Evolutionary conservation across 1,140 invertebrate genomes (phyloP), one percentile per base, ranked within the genome.

Genomic region (Trigoniulus corallinus): DNA sequence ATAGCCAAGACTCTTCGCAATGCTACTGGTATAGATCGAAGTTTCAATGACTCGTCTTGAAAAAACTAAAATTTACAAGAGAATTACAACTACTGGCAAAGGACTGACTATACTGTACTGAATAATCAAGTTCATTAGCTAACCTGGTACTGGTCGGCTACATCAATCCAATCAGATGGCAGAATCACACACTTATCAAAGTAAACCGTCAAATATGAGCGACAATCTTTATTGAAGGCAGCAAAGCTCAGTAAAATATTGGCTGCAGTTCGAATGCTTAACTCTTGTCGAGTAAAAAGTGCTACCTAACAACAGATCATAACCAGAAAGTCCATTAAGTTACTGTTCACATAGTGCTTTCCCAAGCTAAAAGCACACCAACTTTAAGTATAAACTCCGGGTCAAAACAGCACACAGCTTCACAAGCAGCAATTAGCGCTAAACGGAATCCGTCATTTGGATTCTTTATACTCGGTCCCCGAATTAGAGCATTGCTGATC

Each of bases 151-250:
- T 64, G 57, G 52, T 68, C 67, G 20, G 69, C 69, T n/a, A 71
- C 67, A 55, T 70, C 68, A 34, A 70, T 70, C 69, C 69, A 72
- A 57, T 71, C 69, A 3, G 67, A 67, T n/a, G 69, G 69, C 39
- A 72, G 57, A 52, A 54, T 54, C 18, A 71, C 62, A 2, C 62
- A 57, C 7, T 53, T 40, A 45, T 56, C 57, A 56, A 65, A 72
- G 53, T 72, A 72, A 51, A 64, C 68, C 50, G 61, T 62, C 39
- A 72, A 51, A 56, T 57, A 71, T 3, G 58, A 59, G 18, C 67
- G 54, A 51, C 67, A 69, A 4, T 56, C 27, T 20, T 56, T 47
- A 7, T 59, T 51, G 43, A 59, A 63, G 7, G 69, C 55, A 24
- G 69, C 66, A 50, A 65, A 58, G 15, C 67, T 64, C 48, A 72